phyloP scores from a whole-genome alignment of 2,888 invertebrate species.

The Cheilosia grossa region DNA sequence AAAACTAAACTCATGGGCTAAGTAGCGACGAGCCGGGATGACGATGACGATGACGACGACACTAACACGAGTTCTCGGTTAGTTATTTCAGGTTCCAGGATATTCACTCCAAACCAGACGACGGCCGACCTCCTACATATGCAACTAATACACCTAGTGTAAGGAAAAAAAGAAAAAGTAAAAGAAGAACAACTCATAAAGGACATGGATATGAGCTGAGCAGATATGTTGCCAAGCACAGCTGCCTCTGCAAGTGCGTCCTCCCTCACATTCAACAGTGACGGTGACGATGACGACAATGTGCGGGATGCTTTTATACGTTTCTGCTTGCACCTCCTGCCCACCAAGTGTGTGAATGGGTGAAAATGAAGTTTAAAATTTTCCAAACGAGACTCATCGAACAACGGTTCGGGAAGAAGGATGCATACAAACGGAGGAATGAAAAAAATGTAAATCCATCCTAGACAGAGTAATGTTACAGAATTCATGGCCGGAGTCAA shows the following conservation, averaged over 20 bases:
- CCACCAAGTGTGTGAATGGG: constrained; percentile 46
- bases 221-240: constrained; percentile 52
- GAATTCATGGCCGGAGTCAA: constrained; percentile 65
- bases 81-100: constrained; percentile 67
- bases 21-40: background rate
- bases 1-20: constrained; percentile 22
- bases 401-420: constrained; percentile 47
- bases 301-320: background rate
- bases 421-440: background rate
- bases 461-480: constrained; percentile 42
- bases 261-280: constrained; percentile 50
- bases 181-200: constrained; percentile 8
- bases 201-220: constrained; percentile 49
- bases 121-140: constrained; percentile 36
- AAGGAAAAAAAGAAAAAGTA: constrained; percentile 19
- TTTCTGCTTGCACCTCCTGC: background rate
- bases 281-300: constrained; percentile 23
- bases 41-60: constrained; percentile 43
- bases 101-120: constrained; percentile 63
- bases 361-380: constrained; percentile 68
- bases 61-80: constrained; percentile 71
- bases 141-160: constrained; percentile 45
- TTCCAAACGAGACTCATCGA: constrained; percentile 70
- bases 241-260: constrained; percentile 24
- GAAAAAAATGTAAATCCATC: constrained; percentile 24